Evolutionary conservation across 2,797 vertebrate genomes (phyloP).

Genomic region (Phoebastria nigripes): DNA sequence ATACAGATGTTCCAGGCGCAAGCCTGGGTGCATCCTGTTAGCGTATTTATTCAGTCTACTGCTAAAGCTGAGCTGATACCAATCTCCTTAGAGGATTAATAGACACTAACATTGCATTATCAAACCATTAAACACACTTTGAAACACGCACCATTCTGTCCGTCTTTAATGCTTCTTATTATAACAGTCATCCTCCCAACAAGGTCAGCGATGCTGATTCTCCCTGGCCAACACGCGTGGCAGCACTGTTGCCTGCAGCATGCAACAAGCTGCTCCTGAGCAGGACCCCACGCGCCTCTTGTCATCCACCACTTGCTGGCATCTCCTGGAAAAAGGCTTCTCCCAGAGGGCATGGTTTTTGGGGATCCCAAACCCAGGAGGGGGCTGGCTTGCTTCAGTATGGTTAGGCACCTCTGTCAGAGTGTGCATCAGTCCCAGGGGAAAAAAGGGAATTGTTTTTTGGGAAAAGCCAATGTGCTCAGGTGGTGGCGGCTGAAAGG

Average conservation of each 20-base stretch:
- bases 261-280: not conserved
- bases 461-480: not conserved
- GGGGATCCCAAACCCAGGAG: not conserved
- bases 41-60: constrained; percentile 62
- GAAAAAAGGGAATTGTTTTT: not conserved
- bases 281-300: not conserved
- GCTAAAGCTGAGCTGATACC: constrained; percentile 76
- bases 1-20: constrained; percentile 71
- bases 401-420: not conserved
- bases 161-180: constrained; percentile 11
- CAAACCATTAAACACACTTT: constrained; percentile 76
- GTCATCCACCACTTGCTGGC: not conserved
- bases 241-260: not conserved
- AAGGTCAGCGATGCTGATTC: not conserved
- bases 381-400: not conserved
- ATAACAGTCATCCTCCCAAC: not conserved
- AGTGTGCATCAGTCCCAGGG: fast-evolving
- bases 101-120: constrained; percentile 70
- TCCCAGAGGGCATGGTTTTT: not conserved
- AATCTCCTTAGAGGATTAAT: constrained; percentile 77
- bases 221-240: fast-evolving
- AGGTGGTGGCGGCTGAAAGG: not conserved
- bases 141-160: fast-evolving
- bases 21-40: constrained; percentile 59
- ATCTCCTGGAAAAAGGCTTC: not conserved